Evolutionary conservation across 2,888 invertebrate species (phyloP), one percentile per base, ranked within the genome.

Genomic region (Drosophila mayaguana): DNA sequence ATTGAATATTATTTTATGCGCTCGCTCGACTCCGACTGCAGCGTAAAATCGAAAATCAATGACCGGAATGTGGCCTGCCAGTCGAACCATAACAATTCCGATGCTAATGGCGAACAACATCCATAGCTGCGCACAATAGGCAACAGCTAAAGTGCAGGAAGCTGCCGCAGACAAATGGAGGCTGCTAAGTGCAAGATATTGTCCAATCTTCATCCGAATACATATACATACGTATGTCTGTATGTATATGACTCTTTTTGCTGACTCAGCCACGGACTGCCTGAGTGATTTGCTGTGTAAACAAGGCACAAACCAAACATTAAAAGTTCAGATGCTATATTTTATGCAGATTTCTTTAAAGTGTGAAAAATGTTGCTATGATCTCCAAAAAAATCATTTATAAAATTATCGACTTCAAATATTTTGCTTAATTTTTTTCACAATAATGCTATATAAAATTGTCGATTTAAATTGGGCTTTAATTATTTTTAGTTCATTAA

Each of bases 1-100:
- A 86, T 86, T 88, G 84, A 86, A 86, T 88, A 86, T 88, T 86
- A 88, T 88, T 88, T 88, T 86, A 86, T 86, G 80, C 82, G 86
- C 88, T 83, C 74, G 80, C 81, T 77, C 69, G 69, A 42, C 54
- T 69, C 63, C 62, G 65, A 55, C 75, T 80, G 74, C 83, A 78
- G 83, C 86, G 78, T 83, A 81, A 88, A 86, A 88, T 86, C 86
- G 85, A 86, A 88, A 86, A 86, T 86, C 85, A 83, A 86, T 88
- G 84, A 80, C 78, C 73, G 83, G 81, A 80, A 83, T 84, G 85
- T 77, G 83, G 71, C 75, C 72, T 69, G 80, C 43, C 77, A 67
- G 68, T 66, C 73, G 68, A 78, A 66, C 85, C 75, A 83, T 85
- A 85, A 88, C 83, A 81, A 86, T 85, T 85, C 76, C 83, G 63